A percentile compares a stretch with the other conserved stretches of the same genome.
Conservation (phyloP, 1,140 invertebrate species). For the Saccostrea echinata region DNA sequence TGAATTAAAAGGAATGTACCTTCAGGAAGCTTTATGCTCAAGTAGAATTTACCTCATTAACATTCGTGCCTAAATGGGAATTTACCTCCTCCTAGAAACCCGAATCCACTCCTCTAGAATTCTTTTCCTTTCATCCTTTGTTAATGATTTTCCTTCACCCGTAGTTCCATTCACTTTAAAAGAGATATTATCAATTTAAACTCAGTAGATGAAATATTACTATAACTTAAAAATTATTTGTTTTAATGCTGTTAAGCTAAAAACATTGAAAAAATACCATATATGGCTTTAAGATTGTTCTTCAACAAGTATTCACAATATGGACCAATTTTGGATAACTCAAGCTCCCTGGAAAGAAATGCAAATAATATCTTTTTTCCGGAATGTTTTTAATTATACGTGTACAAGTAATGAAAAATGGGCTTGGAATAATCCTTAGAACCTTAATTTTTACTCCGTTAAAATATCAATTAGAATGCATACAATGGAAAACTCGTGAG, state of each 20-base stretch:
- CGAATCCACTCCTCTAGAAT: conserved; percentile 53
- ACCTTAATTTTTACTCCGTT: no score
- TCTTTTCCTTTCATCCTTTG: conserved; percentile 43
- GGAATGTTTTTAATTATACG: no score
- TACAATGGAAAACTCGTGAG: not conserved
- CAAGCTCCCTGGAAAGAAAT: conserved; percentile 44
- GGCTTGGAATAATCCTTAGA: not conserved
- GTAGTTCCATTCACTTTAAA: conserved; percentile 57
- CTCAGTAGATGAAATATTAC: not conserved
- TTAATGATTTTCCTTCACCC: conserved; percentile 55
- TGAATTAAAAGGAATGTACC: no score
- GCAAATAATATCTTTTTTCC: not conserved
- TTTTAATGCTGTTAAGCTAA: no score
- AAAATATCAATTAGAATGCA: no score
- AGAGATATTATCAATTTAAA: not conserved
- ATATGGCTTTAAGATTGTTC: conserved; percentile 38
- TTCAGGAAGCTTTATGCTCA: not conserved
- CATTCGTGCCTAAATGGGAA: no score
- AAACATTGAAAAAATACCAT: conserved; percentile 42
- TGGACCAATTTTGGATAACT: conserved; percentile 50
- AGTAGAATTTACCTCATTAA: no score
- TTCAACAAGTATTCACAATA: conserved; percentile 53
- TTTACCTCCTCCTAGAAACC: conserved; percentile 50
- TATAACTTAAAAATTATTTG: no score
- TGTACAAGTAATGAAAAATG: not conserved